Conservation (phyloP, 1,140 invertebrate genomes). For the Dreissena polymorpha region DNA sequence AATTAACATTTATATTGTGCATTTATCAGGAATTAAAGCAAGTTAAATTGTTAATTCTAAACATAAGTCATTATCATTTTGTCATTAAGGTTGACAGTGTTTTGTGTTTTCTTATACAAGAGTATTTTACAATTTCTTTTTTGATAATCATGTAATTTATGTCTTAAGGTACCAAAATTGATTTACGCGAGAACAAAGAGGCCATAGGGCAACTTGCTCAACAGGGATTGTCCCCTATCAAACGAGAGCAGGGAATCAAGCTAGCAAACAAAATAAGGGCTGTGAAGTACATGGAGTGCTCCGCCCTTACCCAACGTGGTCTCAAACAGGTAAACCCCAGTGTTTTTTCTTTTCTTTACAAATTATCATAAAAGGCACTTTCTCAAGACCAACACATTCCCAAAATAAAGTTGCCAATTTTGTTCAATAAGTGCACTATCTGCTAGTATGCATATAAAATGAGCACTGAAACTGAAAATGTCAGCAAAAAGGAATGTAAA, state of each 20-base stretch:
- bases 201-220: slow-evolving; percentile 98
- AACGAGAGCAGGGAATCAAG: slow-evolving; percentile 81
- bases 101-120: no score
- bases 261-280: slow-evolving; percentile 78
- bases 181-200: slow-evolving; percentile 98
- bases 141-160: neutral
- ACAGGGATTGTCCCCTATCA: slow-evolving; percentile 95
- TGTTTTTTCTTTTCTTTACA: neutral
- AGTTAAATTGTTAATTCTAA: no score
- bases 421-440: neutral
- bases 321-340: slow-evolving; percentile 77
- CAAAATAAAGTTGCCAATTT: neutral
- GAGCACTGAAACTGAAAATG: neutral
- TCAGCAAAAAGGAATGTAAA: no score
- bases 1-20: no score
- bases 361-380: neutral
- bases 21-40: no score
- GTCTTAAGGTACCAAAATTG: slow-evolving; percentile 83
- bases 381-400: neutral
- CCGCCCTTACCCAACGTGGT: slow-evolving; percentile 85
- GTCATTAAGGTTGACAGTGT: no score
- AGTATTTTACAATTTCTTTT: no score
- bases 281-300: slow-evolving; percentile 79
- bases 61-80: no score
- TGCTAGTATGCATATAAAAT: neutral